Conservation (phyloP, 2,113 vertebrate genomes). For the Paradisaea rubra region DNA sequence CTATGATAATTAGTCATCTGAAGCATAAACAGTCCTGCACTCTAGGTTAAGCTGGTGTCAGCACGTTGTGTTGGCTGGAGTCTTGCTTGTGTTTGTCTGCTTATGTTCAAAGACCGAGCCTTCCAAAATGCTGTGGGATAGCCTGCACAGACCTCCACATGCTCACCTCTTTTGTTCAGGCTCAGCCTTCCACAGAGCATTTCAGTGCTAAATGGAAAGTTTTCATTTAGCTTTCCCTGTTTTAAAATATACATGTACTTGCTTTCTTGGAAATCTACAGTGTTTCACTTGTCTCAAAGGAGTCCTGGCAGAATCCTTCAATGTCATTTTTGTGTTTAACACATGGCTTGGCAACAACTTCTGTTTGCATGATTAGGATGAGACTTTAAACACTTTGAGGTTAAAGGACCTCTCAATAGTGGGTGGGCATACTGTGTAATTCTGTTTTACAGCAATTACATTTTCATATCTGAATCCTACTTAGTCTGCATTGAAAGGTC, state of each 20-base stretch:
- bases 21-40: background rate
- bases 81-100: background rate
- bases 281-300: constrained; percentile 46
- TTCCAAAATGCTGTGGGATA: background rate
- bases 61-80: background rate
- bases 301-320: background rate
- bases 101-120: background rate
- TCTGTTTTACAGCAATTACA: background rate
- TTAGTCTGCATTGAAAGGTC: background rate
- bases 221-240: constrained; percentile 43
- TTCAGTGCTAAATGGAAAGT: constrained; percentile 35
- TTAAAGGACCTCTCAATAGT: constrained; percentile 27
- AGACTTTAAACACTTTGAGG: constrained; percentile 43
- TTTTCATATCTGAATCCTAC: constrained; percentile 18
- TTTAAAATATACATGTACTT: constrained; percentile 32
- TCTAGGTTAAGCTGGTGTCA: constrained; percentile 13
- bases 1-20: background rate
- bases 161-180: background rate
- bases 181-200: background rate
- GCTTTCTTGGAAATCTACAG: constrained; percentile 45
- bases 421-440: constrained; percentile 50
- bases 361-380: background rate
- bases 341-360: constrained; percentile 8
- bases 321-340: constrained; percentile 42
- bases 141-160: background rate